phyloP scores from a whole-genome alignment of 2,113 vertebrate species.

The Laterallus jamaicensis region DNA sequence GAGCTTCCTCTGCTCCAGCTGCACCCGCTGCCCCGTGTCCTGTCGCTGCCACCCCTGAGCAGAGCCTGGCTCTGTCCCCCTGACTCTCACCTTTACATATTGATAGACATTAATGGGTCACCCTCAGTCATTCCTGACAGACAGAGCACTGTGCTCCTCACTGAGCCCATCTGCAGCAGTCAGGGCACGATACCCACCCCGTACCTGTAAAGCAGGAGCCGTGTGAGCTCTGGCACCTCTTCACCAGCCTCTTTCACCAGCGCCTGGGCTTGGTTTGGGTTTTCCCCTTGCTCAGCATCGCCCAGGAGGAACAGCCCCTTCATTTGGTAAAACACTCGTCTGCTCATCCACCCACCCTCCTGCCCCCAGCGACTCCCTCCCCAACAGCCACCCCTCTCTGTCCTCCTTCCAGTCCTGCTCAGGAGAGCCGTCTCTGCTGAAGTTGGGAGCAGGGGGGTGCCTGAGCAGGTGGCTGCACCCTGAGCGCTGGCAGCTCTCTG shows the following conservation, averaged over 20 bases:
- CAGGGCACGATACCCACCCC: background rate
- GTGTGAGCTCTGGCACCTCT: too few relatives aligned
- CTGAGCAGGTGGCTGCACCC: background rate
- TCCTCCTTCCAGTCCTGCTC: background rate
- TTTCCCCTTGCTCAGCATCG: background rate
- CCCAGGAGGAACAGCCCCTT: background rate
- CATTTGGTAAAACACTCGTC: background rate
- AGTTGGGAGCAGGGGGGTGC: background rate
- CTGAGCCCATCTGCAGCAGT: rapidly evolving
- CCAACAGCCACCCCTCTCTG: rapidly evolving
- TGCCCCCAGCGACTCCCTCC: background rate
- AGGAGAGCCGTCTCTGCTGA: too few relatives aligned
- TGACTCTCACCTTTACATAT: too few relatives aligned
- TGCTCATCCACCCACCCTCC: background rate
- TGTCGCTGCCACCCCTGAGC: too few relatives aligned
- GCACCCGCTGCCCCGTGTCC: too few relatives aligned
- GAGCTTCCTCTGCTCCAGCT: too few relatives aligned
- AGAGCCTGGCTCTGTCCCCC: too few relatives aligned
- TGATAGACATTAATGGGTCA: too few relatives aligned
- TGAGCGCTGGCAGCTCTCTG: rapidly evolving
- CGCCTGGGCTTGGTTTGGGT: background rate
- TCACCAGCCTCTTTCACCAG: too few relatives aligned
- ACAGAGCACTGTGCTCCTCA: background rate
- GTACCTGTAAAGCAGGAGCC: background rate
- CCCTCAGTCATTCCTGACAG: background rate